phyloP scores from a whole-genome alignment of 1,140 invertebrate genomes.

The Zophobas morio region DNA sequence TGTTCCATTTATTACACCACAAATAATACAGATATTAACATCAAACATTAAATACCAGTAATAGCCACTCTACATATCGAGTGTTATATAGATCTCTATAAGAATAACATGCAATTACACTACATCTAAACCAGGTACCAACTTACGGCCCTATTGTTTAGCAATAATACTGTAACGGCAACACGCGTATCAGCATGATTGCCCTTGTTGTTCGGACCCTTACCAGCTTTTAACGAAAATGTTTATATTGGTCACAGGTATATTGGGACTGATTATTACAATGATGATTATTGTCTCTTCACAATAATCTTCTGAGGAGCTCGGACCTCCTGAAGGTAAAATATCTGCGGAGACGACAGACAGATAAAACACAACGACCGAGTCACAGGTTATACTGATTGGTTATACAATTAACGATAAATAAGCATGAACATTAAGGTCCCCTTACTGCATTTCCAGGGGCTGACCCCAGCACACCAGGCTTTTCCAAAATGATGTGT shows the following conservation, averaged over 20 bases:
- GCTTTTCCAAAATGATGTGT: conserved; percentile 60
- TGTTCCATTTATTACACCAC: conserved; percentile 61
- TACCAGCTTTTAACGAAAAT: conserved; percentile 67
- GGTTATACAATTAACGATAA: conserved; percentile 44
- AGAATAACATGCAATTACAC: conserved; percentile 59
- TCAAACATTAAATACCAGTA: conserved; percentile 56
- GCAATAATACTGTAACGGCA: conserved; percentile 52
- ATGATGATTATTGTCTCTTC: conserved; percentile 69
- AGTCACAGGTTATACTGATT: conserved; percentile 44
- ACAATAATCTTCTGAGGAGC: conserved; percentile 68
- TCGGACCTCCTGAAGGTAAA: conserved; percentile 58
- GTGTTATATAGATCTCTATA: conserved; percentile 53
- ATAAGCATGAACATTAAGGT: conserved; percentile 58
- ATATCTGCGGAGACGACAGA: conserved; percentile 56
- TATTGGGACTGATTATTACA: conserved; percentile 60
- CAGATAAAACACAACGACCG: conserved; percentile 53
- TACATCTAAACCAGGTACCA: conserved; percentile 54
- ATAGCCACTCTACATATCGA: conserved; percentile 45
- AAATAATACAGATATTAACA: conserved; percentile 56
- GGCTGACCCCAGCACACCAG: conserved; percentile 51
- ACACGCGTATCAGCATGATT: conserved; percentile 55
- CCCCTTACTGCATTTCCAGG: conserved; percentile 56
- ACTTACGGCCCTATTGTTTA: conserved; percentile 52
- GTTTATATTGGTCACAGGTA: conserved; percentile 55
- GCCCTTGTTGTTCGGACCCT: conserved; percentile 68